A percentile compares a stretch with the other conserved stretches of the same genome.
phyloP scores from a whole-genome alignment of 2,113 vertebrate species.

The Gracilinanus agilis region DNA sequence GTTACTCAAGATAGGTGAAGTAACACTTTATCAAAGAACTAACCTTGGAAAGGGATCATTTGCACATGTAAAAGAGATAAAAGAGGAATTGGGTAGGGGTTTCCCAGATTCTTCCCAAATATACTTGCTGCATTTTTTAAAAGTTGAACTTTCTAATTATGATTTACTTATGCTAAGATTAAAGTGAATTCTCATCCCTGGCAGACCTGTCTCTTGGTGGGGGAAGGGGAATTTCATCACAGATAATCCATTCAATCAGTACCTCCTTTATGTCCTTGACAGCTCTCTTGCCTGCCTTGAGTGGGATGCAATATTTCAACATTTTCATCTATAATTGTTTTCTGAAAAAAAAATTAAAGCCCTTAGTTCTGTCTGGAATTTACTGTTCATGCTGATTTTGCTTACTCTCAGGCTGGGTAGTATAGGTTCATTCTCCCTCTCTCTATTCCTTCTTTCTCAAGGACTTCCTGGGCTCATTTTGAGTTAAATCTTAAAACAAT shows the following conservation, averaged over 20 bases:
- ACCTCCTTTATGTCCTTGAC: conserved; percentile 47
- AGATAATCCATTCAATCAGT: conserved; percentile 8
- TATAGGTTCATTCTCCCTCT: conserved; percentile 37
- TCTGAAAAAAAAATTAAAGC: not conserved
- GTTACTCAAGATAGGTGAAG: not conserved
- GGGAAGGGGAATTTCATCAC: conserved; percentile 36
- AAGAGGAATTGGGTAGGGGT: not conserved
- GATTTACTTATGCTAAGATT: conserved; percentile 41
- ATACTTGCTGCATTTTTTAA: not conserved
- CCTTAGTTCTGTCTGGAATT: not conserved
- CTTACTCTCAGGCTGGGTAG: conserved; percentile 22
- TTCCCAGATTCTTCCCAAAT: not conserved
- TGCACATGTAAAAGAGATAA: not conserved
- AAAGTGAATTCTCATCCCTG: conserved; percentile 43
- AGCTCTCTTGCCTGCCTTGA: conserved; percentile 48
- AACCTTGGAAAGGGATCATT: not conserved
- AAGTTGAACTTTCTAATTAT: conserved; percentile 5
- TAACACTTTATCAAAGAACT: not conserved
- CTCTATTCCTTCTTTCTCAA: conserved; percentile 36
- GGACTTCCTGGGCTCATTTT: conserved; percentile 3
- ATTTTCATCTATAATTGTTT: conserved; percentile 49
- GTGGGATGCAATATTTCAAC: not conserved
- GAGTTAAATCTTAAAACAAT: conserved; percentile 40
- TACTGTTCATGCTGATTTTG: conserved; percentile 33
- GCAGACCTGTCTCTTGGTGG: not conserved